These are phyloP conservation scores for Oreochromis mossambicus DNA, from an alignment of 2,797 vertebrate genomes.

Conservation along the genomic window DNA sequence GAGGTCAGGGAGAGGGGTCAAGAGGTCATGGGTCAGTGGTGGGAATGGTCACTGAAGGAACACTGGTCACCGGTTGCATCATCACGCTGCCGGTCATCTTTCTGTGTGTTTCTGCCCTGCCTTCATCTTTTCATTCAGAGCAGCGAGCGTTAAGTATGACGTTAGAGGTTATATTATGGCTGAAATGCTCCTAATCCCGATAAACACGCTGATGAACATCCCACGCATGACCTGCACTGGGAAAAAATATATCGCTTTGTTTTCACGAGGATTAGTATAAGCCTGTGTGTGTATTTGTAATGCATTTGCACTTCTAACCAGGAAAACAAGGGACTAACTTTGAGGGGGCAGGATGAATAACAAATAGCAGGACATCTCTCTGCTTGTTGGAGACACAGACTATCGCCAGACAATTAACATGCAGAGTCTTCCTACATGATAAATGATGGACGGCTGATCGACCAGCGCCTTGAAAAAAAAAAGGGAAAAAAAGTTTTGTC, in stretches of 20 bases:
- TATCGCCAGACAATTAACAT: not conserved
- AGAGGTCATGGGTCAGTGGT: constrained; percentile 48
- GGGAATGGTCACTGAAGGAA: constrained; percentile 36
- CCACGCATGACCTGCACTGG: constrained; percentile 47
- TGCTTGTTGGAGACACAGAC: not conserved
- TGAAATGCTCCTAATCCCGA: constrained; percentile 64
- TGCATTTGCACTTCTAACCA: constrained; percentile 30
- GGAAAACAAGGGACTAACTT: constrained; percentile 8
- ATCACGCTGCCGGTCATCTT: not conserved
- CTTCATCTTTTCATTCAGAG: not conserved
- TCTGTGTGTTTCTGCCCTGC: not conserved
- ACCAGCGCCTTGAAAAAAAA: not conserved
- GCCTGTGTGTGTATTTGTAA: constrained; percentile 35
- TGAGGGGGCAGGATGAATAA: not conserved
- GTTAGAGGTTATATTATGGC: constrained; percentile 46
- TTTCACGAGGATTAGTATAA: constrained; percentile 72
- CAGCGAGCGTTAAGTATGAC: constrained; percentile 23
- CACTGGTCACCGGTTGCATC: not conserved
- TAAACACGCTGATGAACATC: constrained; percentile 63
- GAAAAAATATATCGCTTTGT: constrained; percentile 68
- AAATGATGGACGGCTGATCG: constrained; percentile 9
- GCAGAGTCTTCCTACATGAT: not conserved
- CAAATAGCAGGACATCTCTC: constrained; percentile 9
- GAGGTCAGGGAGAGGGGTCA: constrained; percentile 61
- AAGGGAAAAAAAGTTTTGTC: not conserved